A percentile compares a stretch with the other conserved stretches of the same genome.
Evolutionary conservation across 2,888 invertebrate genomes (phyloP).

Genomic region (Endomychus coccineus): DNA sequence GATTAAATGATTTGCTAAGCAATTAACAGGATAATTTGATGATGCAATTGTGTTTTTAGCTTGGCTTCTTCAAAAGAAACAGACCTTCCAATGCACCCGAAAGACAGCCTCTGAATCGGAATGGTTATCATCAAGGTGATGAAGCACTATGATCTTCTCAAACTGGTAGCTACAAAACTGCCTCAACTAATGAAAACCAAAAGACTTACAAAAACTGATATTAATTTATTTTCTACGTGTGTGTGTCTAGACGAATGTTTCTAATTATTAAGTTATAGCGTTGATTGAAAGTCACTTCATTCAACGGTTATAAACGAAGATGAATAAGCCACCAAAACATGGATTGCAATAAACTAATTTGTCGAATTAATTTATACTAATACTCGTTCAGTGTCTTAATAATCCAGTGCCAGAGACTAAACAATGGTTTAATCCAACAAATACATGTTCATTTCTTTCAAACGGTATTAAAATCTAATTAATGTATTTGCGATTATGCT

Average conservation of each 20-base stretch:
- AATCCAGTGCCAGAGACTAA: conserved; percentile 13
- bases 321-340: too few relatives aligned
- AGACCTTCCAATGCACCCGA: conserved; percentile 76
- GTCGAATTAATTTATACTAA: conserved; percentile 11
- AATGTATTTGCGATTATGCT: too few relatives aligned
- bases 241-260: conserved; percentile 29
- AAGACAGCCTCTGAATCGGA: conserved; percentile 75
- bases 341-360: conserved; percentile 13
- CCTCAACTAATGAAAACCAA: conserved; percentile 17
- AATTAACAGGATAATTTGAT: too few relatives aligned
- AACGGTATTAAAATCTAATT: too few relatives aligned
- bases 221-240: conserved; percentile 30
- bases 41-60: conserved; percentile 49
- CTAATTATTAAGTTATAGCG: too few relatives aligned
- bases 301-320: too few relatives aligned
- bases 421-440: too few relatives aligned
- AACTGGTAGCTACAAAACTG: conserved; percentile 23
- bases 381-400: conserved; percentile 15
- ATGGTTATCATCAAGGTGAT: conserved; percentile 63
- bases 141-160: conserved; percentile 55
- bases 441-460: too few relatives aligned
- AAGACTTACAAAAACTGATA: conserved; percentile 25
- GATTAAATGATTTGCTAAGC: too few relatives aligned
- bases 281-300: too few relatives aligned
- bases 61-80: conserved; percentile 89